Base-by-base conservation (phyloP, 2,888 invertebrate genomes). In the Dicranocentrus wangi region DNA sequence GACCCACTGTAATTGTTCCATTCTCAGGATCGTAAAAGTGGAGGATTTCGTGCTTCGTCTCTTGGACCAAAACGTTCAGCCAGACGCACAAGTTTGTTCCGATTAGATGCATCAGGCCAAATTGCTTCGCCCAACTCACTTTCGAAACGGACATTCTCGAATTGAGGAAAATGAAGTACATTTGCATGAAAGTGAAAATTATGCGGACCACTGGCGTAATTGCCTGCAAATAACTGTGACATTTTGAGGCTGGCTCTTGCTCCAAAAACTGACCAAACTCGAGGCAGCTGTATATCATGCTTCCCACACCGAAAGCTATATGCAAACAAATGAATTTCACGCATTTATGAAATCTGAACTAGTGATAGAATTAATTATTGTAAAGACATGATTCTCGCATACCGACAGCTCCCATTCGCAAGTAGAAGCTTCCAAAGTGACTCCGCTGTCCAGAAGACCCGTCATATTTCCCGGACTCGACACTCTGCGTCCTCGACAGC, bases 81-180 rank as follows among this genome's bases (percentile, higher is more conserved):
- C 91, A 91, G 7, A 91, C 90, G 88, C 90, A 91, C 13, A 91
- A 84, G 87, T 91, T 72, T 89, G 90, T 82, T 7, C 81, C 87
- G 23, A 91, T 89, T 88, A 92, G 87, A 87, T 91, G 91, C 91
- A 91, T 91, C 47, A 91, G 87, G 5, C 91, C 91, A 84, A 91
- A 90, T 39, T 90, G 88, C 3, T 91, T 90, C 15, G 90, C 86
- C 42, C 88, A 88, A 73, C 83, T 72, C 8, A 85, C 82, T 68
- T 84, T 83, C 3, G 82, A 82, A 0, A 86, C 82, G 28, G 85
- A 85, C 83, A 87, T 85, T 73, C 85, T 75, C 0, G 84, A 85
- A 89, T 98, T 98, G 82, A 98, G 92, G 90, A 98, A 98, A 89
- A 98, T 96, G 90, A 98, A 98, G 90, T 98, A 98, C 93, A 98